phyloP scores from a whole-genome alignment of 2,113 vertebrate genomes.

The Chaetops frenatus region DNA sequence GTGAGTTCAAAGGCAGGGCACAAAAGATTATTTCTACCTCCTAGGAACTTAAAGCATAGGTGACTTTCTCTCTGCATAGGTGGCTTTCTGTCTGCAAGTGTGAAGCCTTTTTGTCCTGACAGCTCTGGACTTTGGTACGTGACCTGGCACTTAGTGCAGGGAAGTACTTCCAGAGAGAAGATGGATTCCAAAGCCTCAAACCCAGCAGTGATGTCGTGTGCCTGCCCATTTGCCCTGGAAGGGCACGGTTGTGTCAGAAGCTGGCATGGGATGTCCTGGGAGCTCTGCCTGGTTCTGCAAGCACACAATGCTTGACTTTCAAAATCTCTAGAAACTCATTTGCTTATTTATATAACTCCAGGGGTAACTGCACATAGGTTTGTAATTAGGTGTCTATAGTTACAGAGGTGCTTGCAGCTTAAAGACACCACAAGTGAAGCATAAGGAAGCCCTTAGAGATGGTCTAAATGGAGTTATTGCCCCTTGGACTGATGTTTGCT shows the following conservation, averaged over 20 bases:
- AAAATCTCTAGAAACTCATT: not conserved
- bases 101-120: not conserved
- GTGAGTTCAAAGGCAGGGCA: not conserved
- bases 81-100: not conserved
- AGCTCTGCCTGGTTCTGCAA: not conserved
- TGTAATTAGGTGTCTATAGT: not conserved
- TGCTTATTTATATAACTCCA: not conserved
- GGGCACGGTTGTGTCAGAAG: fast-evolving
- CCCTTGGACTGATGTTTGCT: not conserved
- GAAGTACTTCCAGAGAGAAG: not conserved
- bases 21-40: not conserved
- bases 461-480: not conserved
- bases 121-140: not conserved
- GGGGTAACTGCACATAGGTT: not conserved
- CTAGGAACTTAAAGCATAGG: not conserved
- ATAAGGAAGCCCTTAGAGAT: not conserved
- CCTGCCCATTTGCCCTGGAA: not conserved
- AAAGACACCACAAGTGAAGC: not conserved
- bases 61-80: not conserved
- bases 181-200: not conserved
- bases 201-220: fast-evolving
- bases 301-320: not conserved
- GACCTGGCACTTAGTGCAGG: not conserved
- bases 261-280: not conserved
- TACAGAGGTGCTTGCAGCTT: not conserved